Base-by-base conservation (phyloP, 2,113 vertebrate genomes). In the Euleptes europaea region DNA sequence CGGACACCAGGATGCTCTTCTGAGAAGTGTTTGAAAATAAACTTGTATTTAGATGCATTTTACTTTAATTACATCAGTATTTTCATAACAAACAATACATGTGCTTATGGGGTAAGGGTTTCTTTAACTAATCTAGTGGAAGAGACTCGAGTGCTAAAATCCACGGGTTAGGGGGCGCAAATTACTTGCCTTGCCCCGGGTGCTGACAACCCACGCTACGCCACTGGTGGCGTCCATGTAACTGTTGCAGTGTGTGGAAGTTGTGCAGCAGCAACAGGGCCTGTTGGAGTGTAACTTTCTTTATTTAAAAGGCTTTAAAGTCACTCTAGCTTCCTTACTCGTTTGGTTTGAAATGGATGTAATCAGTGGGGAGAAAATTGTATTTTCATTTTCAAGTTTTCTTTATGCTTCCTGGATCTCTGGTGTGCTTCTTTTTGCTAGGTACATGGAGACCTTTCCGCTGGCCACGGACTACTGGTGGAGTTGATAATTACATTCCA, bases 401-500 rank as follows among this genome's bases (percentile, higher is more conserved):
- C 66, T 92, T 93, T 51, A 83, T 80, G 51, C 76, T 80, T 21
- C 51, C 54, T 72, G 40, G n/a, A 63, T 78, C 66, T 93, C 70
- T 28, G 21, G 40, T 86, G 67, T 90, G 13, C 86, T 63, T 92
- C 91, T 91, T 88, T 78, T 91, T 88, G 90, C 28, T 88, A 99
- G 99, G 97, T 99, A 87, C 97, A 97, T 10, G 0, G 92, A 69
- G 94, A 96, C 69, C 96, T 99, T 87, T 97, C 97, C 0, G 89
- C 97, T 47, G 98, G 98, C 82, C 97, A 98, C 1, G 98, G 96
- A 26, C 96, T 99, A 80, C 94, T 99, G 84, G 97, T 99, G 89
- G 98, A 99, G 94, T 80, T 99, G 92, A 96, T 99, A 86, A 99
- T 99, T 95, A 99, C 98, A 23, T 99, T 99, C 89, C 97, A 99